These are phyloP conservation scores for Eidolon dupreanum DNA, from an alignment of 2,797 vertebrate species.

Conservation along the genomic window DNA sequence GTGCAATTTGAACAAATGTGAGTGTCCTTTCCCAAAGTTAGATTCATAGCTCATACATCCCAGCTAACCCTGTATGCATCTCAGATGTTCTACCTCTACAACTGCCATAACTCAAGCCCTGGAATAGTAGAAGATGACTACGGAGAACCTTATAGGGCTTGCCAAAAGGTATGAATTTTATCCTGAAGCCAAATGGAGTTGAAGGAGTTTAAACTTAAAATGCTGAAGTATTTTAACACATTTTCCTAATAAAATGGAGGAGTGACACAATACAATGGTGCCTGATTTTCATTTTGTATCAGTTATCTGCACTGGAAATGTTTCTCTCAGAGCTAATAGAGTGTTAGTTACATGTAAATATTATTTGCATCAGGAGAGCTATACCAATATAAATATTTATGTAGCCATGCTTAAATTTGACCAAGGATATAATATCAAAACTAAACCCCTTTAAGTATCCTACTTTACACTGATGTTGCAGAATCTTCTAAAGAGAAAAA, in stretches of 20 bases:
- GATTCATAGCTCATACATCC: not conserved
- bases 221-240: not conserved
- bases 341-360: not conserved
- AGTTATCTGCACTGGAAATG: not conserved
- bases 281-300: not conserved
- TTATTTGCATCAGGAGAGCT: not conserved
- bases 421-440: slow-evolving; percentile 12
- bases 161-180: not conserved
- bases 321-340: not conserved
- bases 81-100: not conserved
- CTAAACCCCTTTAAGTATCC: not conserved
- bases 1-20: not conserved
- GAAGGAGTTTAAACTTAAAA: not conserved
- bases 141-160: not conserved
- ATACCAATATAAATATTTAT: not conserved
- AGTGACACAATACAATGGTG: not conserved
- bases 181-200: not conserved
- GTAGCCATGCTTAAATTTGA: not conserved
- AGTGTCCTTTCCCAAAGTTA: not conserved
- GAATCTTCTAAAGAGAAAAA: slow-evolving; percentile 42
- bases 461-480: not conserved
- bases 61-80: not conserved
- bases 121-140: not conserved
- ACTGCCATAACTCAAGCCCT: fast-evolving
- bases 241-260: not conserved